Conservation (phyloP, 2,113 vertebrate genomes). For the Prinia subflava region DNA sequence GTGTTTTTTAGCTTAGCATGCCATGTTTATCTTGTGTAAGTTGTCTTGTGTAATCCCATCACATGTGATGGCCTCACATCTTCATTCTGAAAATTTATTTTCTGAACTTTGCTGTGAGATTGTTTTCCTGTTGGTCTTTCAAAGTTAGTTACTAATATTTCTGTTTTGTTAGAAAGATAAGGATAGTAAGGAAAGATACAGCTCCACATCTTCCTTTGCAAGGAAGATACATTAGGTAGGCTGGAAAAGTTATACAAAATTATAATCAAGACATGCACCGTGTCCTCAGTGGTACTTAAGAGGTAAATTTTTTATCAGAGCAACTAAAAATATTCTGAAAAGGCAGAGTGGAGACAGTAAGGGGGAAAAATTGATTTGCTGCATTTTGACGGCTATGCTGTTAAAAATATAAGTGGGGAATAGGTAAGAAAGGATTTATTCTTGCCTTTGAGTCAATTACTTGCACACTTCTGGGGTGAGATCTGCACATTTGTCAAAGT, state of each 20-base stretch:
- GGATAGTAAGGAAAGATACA: background rate
- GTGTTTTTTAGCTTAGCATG: background rate
- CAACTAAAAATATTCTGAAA: slow-evolving; percentile 40
- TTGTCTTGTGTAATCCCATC: background rate
- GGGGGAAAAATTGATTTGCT: background rate
- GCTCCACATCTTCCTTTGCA: background rate
- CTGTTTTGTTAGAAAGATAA: background rate
- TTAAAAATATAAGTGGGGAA: background rate
- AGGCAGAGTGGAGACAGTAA: background rate
- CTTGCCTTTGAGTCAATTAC: slow-evolving; percentile 21
- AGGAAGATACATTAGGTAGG: background rate
- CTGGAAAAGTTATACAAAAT: slow-evolving; percentile 1
- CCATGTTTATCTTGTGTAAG: background rate
- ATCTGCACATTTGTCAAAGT: background rate
- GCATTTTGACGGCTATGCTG: background rate
- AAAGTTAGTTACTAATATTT: background rate
- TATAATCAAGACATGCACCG: slow-evolving; percentile 17
- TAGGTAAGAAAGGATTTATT: background rate
- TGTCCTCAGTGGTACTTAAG: slow-evolving; percentile 32
- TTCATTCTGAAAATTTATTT: background rate
- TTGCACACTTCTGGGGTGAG: background rate
- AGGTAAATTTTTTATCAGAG: slow-evolving; percentile 64
- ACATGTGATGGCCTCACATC: background rate
- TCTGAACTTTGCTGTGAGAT: background rate
- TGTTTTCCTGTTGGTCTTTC: background rate